Base-by-base conservation (phyloP, 2,797 vertebrate species). In the Allobates femoralis region DNA sequence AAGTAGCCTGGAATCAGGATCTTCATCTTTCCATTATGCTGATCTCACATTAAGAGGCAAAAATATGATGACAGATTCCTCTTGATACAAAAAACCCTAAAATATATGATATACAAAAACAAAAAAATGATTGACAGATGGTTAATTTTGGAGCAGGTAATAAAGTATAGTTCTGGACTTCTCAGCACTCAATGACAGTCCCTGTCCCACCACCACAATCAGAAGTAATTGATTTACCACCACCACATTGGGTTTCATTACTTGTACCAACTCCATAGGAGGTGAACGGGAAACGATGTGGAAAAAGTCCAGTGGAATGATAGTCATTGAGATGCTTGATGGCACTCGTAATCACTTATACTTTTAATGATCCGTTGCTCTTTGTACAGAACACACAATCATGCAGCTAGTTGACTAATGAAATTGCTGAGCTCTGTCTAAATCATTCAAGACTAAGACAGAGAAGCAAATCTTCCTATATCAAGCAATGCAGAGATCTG, bases 321-420 rank as follows among this genome's bases (percentile, higher is more conserved):
- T 85, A 23, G 69, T n/a, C 81, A 89, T 67, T 88, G 87, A 82
- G 83, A 85, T 87, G 71, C 28, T 81, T 74, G 75, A 89, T 80
- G 71, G 18, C 85, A 67, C 55, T 76, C 73, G 41, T 78, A 89
- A 89, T 87, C 87, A 76, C 37, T 76, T 56, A 81, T 81, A 76
- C 88, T 56, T 83, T 56, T 79, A 80, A 79, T 37, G 84, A 81
- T 85, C 87, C 19, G 21, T 85, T 62, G 50, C 74, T 76, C 55
- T 58, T 84, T 76, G 83, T 81, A 60, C 75, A 89, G 74, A 77
- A 83, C 53, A 53, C 85, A 83, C 26, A 50, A 81, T 50, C 71
- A 74, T 3, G 46, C 12, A 75, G 23, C 7, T 76, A 75, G 32
- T 19, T 85, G 86, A 83, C 74, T 84, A 89, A 86, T 74, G 62